A percentile compares a stretch with the other conserved stretches of the same genome.
Evolutionary conservation across 2,797 vertebrate species (phyloP).

Genomic region (Lepus oiostolus): DNA sequence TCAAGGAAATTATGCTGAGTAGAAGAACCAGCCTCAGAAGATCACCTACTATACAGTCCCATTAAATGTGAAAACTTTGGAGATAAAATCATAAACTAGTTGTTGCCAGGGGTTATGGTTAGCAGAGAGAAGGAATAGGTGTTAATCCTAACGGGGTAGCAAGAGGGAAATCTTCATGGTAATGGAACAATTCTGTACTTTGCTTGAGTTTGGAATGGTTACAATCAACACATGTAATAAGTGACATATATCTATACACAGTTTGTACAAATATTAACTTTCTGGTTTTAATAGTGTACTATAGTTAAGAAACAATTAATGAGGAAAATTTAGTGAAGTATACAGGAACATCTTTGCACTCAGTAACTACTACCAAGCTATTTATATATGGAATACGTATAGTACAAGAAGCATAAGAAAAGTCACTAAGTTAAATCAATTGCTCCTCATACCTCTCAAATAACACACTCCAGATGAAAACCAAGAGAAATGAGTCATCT

Average conservation of each 20-base stretch:
- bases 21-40: background rate
- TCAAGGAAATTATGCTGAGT: background rate
- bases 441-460: background rate
- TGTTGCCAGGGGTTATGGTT: background rate
- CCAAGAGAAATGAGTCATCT: conserved; percentile 47
- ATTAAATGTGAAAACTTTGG: background rate
- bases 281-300: background rate
- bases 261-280: background rate
- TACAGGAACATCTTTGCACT: background rate
- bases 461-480: background rate
- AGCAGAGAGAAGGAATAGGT: background rate
- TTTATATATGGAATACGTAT: background rate
- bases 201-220: background rate
- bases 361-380: background rate
- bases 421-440: background rate
- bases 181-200: background rate
- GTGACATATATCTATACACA: background rate
- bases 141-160: background rate
- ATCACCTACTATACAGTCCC: background rate
- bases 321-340: background rate
- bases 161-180: background rate
- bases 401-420: conserved; percentile 11
- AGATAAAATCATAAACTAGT: background rate
- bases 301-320: background rate
- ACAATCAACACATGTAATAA: background rate